Percentiles rank a stretch among this genome's conserved stretches.
These are phyloP conservation scores for Chondrilla cf. caribensis DNA, from an alignment of 37 sponge, comb jelly and placozoan genomes.

Conservation along the genomic window DNA sequence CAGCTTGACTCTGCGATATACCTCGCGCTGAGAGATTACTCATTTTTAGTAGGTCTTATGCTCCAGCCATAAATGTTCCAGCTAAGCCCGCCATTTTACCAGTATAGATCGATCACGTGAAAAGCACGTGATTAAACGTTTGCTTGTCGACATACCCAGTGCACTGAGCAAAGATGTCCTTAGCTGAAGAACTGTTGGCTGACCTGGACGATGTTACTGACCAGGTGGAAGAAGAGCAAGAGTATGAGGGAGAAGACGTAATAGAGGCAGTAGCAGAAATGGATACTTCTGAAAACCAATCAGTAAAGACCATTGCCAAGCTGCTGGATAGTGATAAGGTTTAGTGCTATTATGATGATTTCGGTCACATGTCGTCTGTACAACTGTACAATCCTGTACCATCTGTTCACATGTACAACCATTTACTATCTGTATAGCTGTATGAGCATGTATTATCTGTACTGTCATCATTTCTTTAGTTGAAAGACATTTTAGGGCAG, in stretches of 20 bases:
- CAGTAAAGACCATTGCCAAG: constrained; percentile 61
- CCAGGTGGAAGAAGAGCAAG: constrained; percentile 42
- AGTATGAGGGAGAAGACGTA: constrained; percentile 46
- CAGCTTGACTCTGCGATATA: neutral
- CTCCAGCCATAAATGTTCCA: too few relatives aligned
- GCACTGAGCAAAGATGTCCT: constrained; percentile 74
- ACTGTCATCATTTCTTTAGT: constrained; percentile 7
- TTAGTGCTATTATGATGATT: neutral
- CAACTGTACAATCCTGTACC: too few relatives aligned
- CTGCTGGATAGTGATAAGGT: constrained; percentile 63
- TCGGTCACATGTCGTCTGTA: too few relatives aligned
- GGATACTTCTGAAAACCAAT: constrained; percentile 2
- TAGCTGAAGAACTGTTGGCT: constrained; percentile 96
- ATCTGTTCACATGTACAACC: too few relatives aligned
- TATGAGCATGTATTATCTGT: neutral
- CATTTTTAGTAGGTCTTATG: neutral
- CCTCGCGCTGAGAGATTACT: neutral
- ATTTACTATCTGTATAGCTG: too few relatives aligned
- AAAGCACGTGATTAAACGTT: neutral
- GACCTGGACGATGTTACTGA: constrained; percentile 88
- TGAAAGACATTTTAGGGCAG: constrained; percentile 32
- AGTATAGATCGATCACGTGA: neutral
- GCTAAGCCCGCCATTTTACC: constrained; percentile 12
- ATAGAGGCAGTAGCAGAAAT: constrained; percentile 28
- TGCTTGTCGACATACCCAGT: neutral